Percentiles rank a stretch among this genome's conserved stretches.
phyloP scores from a whole-genome alignment of 2,888 invertebrate genomes.

The Plemyria rubiginata region DNA sequence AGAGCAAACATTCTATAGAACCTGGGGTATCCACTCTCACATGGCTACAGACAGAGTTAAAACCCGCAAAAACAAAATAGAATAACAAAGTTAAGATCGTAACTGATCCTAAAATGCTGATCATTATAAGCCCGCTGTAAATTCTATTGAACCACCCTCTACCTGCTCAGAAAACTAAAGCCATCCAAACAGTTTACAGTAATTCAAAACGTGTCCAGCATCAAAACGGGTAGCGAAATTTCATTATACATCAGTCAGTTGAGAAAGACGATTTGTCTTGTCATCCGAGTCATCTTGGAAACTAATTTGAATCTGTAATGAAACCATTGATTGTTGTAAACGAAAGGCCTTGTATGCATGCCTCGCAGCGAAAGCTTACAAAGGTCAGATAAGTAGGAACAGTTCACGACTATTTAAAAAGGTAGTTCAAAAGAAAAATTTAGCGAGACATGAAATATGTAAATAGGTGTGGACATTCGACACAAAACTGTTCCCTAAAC shows the following conservation, averaged over 20 bases:
- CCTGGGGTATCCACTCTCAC: too few relatives aligned
- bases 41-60: too few relatives aligned
- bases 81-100: too few relatives aligned
- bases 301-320: constrained; percentile 76
- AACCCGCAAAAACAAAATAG: too few relatives aligned
- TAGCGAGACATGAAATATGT: too few relatives aligned
- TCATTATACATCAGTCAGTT: constrained; percentile 64
- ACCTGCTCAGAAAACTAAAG: constrained; percentile 49
- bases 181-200: constrained; percentile 19
- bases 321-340: constrained; percentile 55
- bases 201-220: constrained; percentile 67
- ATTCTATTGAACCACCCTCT: constrained; percentile 9
- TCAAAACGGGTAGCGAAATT: constrained; percentile 64
- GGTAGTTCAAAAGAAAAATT: too few relatives aligned
- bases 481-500: too few relatives aligned
- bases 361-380: constrained; percentile 5
- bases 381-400: constrained; percentile 3
- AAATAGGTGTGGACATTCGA: too few relatives aligned
- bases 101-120: not conserved
- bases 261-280: constrained; percentile 73
- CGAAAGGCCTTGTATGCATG: constrained; percentile 6
- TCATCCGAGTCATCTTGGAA: constrained; percentile 66
- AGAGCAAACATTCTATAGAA: too few relatives aligned
- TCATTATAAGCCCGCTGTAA: not conserved
- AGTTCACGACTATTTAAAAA: too few relatives aligned